phyloP scores from a whole-genome alignment of 2,797 vertebrate genomes.

The Atherinosoma microstoma region DNA sequence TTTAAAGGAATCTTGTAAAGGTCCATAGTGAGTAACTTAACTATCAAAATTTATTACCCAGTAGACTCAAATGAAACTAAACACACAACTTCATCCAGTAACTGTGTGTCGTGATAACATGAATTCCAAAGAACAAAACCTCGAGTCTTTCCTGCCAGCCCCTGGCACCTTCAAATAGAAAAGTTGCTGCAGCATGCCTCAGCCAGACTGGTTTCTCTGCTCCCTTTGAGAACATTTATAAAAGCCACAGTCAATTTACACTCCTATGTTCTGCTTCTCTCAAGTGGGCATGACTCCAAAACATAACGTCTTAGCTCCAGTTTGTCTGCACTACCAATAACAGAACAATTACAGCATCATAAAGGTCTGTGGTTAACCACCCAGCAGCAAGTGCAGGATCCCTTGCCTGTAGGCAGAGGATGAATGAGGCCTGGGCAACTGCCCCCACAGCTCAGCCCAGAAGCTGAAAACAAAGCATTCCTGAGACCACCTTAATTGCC shows the following conservation, averaged over 20 bases:
- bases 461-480: conserved; percentile 42
- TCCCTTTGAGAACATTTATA: conserved; percentile 31
- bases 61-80: conserved; percentile 31
- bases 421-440: conserved; percentile 29
- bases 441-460: conserved; percentile 33
- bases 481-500: conserved; percentile 37
- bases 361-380: conserved; percentile 68
- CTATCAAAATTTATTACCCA: conserved; percentile 36
- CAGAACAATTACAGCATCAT: conserved; percentile 49
- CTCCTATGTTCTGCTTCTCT: conserved; percentile 34
- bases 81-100: conserved; percentile 13
- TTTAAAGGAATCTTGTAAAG: conserved; percentile 31
- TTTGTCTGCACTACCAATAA: conserved; percentile 46
- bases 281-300: conserved; percentile 37
- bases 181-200: conserved; percentile 12
- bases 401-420: conserved; percentile 33
- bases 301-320: conserved; percentile 53
- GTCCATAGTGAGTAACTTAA: conserved; percentile 29
- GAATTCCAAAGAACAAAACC: conserved; percentile 26
- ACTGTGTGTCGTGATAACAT: conserved; percentile 31
- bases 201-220: conserved; percentile 35
- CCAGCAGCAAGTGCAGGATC: conserved; percentile 29
- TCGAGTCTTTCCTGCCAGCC: conserved; percentile 25
- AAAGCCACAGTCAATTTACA: conserved; percentile 59
- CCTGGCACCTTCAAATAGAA: conserved; percentile 32